Conservation (phyloP, 2,888 invertebrate genomes). For the Dasypogon diadema region DNA sequence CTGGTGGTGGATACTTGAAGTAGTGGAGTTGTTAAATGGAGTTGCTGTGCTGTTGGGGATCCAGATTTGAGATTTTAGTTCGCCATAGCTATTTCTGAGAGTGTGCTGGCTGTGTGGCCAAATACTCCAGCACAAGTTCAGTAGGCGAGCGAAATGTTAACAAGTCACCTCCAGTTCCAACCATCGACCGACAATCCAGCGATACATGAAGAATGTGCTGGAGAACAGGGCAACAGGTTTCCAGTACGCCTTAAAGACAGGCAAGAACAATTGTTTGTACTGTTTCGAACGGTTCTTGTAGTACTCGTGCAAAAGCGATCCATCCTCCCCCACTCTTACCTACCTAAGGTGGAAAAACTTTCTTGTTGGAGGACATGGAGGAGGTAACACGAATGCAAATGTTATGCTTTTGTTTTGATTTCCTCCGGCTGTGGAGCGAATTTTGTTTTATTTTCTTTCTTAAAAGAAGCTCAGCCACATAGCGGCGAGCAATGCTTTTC, state of each 20-base stretch:
- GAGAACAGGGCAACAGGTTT: slow-evolving; percentile 7
- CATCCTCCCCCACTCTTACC: not conserved
- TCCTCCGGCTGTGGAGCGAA: not conserved
- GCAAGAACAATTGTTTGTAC: slow-evolving; percentile 11
- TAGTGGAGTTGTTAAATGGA: not conserved
- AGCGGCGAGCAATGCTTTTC: too few species aligned
- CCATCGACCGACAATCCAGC: not conserved
- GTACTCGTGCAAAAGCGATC: slow-evolving; percentile 12
- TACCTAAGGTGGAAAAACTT: not conserved
- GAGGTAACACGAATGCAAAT: not conserved
- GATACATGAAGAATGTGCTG: not conserved
- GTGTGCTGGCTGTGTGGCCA: not conserved
- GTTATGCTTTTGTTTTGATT: not conserved
- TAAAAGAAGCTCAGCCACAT: too few species aligned
- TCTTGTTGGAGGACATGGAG: not conserved
- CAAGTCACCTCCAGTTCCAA: not conserved
- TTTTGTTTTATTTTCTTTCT: too few species aligned
- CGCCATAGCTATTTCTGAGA: not conserved
- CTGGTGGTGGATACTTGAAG: slow-evolving; percentile 19
- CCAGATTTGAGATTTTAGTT: not conserved
- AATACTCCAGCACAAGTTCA: not conserved
- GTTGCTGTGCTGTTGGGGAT: not conserved
- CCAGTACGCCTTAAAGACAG: not conserved
- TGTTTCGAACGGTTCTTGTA: slow-evolving; percentile 26
- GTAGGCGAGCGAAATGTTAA: not conserved